Evolutionary conservation across 2,888 invertebrate species (phyloP).

Genomic region (Stenolophus ochropezus): DNA sequence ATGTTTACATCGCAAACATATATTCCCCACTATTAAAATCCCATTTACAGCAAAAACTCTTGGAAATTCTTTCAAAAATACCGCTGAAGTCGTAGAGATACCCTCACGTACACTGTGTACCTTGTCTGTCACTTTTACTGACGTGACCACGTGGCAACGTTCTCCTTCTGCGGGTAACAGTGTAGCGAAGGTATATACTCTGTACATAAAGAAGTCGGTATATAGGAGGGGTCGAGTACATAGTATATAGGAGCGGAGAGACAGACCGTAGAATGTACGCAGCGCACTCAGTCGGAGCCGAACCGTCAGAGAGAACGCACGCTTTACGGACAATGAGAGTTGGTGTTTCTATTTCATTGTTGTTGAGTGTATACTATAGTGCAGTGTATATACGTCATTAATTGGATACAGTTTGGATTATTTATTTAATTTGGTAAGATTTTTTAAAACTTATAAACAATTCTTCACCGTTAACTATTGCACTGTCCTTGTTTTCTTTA

Average conservation of each 20-base stretch:
- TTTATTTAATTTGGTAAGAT: not conserved
- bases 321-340: not conserved
- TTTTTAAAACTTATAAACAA: too few relatives aligned
- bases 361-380: not conserved
- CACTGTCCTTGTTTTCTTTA: not conserved
- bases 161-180: constrained; percentile 31
- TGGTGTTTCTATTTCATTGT: not conserved
- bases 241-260: constrained; percentile 39
- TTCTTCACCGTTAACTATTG: too few relatives aligned
- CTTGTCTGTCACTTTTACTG: too few relatives aligned
- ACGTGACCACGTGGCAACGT: not conserved
- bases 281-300: constrained; percentile 42
- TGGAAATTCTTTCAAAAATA: constrained; percentile 56
- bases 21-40: too few relatives aligned
- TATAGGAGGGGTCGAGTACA: constrained; percentile 55
- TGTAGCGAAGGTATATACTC: constrained; percentile 51
- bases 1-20: too few relatives aligned
- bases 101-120: too few relatives aligned
- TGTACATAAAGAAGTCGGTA: constrained; percentile 41
- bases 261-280: not conserved
- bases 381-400: not conserved
- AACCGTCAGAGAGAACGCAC: constrained; percentile 18
- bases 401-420: constrained; percentile 37
- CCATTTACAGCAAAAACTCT: constrained; percentile 38
- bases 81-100: constrained; percentile 44